Evolutionary conservation across 2,888 invertebrate species (phyloP), one percentile per base, ranked within the genome.

Genomic region (Acrobasis suavella): DNA sequence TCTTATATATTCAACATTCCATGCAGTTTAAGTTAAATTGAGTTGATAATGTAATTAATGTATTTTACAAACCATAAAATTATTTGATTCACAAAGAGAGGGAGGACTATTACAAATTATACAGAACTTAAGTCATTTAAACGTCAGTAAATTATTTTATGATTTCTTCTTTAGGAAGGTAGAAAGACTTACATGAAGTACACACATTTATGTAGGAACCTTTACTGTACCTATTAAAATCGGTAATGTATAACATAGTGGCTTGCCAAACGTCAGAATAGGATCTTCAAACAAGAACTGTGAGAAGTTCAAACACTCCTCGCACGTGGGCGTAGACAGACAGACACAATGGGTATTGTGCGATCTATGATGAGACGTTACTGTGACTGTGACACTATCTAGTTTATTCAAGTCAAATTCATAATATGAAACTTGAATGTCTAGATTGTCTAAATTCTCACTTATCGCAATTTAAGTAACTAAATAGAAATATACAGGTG

Each of bases 231-330:
- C 51, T 42, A 42, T 12, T 5, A 12, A 52, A 32, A 10, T 12
- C 22, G 9, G 22, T 22, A n/a, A 52, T 52, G 52, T 52, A 12
- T 12, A 49, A 17, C 42, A 22, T 42, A 38, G 39, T 39, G 39
- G 42, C 42, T 42, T 17, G 17, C 14, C 42, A 58, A 16, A 22
- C 39, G 39, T 22, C 12, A 22, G 49, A 58, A 58, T 58, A 49
- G 32, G 32, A 50, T 58, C 17, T 32, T 14, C 32, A 58, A 58
- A 58, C 46, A 58, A 22, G 32, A 58, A 52, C 58, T 65, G 60
- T 62, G 62, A 58, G 62, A 65, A 65, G 39, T 58, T 42, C 60
- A 65, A 65, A 65, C 54, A 65, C 32, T n/a, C 50, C 14, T 15
- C 9, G 37, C 56, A 12, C 38, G 65, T 62, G 52, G 62, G 65